Percentiles rank a stretch among this genome's conserved stretches.
phyloP scores from a whole-genome alignment of 2,888 invertebrate genomes.

The Drosophila macrospina region DNA sequence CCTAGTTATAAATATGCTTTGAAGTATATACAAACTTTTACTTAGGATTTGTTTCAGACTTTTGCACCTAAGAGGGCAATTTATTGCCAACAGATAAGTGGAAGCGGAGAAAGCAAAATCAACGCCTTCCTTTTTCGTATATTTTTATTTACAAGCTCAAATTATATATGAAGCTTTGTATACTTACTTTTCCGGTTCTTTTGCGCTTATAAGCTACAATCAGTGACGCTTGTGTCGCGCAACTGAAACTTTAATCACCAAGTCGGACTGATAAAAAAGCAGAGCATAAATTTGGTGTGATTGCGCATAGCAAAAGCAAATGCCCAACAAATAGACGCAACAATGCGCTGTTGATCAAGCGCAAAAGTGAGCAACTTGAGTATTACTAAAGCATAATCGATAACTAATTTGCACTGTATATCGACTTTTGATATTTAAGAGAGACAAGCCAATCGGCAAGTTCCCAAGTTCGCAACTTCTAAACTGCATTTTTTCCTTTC shows the following conservation, averaged over 20 bases:
- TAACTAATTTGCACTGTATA: not conserved
- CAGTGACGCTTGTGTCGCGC: conserved; percentile 14
- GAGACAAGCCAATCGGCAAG: not conserved
- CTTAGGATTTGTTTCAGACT: conserved; percentile 8
- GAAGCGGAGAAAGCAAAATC: conserved; percentile 1
- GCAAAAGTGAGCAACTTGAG: conserved; percentile 2
- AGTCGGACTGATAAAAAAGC: conserved; percentile 8
- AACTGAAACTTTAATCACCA: conserved; percentile 53
- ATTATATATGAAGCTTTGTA: conserved; percentile 37
- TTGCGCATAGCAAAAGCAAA: conserved; percentile 6
- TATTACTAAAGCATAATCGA: not conserved
- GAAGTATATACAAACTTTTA: conserved; percentile 37
- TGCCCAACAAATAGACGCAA: not conserved
- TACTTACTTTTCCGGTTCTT: not conserved
- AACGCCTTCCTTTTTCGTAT: conserved; percentile 1
- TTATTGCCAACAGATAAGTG: conserved; percentile 18
- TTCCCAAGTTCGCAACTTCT: not conserved
- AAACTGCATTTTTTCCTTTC: too few relatives aligned
- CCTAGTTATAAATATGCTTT: conserved; percentile 31
- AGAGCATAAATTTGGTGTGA: conserved; percentile 26
- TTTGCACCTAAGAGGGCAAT: not conserved
- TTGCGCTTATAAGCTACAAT: conserved; percentile 31
- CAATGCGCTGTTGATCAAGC: conserved; percentile 15
- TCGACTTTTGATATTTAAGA: too few relatives aligned
- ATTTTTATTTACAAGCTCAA: conserved; percentile 11